These are phyloP conservation scores for Sympetrum striolatum DNA, from an alignment of 2,888 invertebrate genomes.

Conservation along the genomic window DNA sequence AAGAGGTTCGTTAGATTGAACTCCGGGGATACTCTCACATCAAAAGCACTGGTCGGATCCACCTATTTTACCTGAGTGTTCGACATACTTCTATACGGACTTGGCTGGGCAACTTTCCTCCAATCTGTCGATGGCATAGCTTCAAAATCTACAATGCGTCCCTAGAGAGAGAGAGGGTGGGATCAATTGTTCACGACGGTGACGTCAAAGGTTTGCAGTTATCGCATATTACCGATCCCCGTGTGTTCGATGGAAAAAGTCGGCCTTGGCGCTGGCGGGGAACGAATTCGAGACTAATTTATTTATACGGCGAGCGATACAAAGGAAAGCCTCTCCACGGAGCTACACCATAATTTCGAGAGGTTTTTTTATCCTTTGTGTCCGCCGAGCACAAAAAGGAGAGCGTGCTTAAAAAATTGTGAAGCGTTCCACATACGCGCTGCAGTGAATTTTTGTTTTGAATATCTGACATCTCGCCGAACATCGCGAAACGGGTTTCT, in stretches of 20 bases:
- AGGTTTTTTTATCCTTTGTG: not conserved
- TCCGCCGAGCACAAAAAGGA: not conserved
- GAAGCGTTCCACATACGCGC: no score
- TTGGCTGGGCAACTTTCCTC: no score
- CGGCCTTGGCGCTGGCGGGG: not conserved
- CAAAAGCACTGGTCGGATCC: no score
- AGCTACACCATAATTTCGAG: not conserved
- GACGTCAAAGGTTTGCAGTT: not conserved
- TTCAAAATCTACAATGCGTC: not conserved
- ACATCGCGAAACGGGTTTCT: no score
- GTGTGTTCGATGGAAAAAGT: not conserved
- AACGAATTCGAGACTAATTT: not conserved
- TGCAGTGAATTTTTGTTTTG: no score
- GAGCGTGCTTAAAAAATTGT: no score
- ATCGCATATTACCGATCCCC: not conserved
- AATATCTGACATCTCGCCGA: no score
- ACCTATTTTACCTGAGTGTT: no score
- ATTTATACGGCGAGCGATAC: not conserved
- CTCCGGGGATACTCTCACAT: no score
- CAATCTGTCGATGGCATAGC: not conserved
- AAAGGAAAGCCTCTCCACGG: not conserved
- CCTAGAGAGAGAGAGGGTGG: not conserved
- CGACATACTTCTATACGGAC: no score
- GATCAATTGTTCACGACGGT: not conserved
- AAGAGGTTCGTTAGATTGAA: no score